Base-by-base conservation (phyloP, 2,888 invertebrate species). In the Oscheius sp. region DNA sequence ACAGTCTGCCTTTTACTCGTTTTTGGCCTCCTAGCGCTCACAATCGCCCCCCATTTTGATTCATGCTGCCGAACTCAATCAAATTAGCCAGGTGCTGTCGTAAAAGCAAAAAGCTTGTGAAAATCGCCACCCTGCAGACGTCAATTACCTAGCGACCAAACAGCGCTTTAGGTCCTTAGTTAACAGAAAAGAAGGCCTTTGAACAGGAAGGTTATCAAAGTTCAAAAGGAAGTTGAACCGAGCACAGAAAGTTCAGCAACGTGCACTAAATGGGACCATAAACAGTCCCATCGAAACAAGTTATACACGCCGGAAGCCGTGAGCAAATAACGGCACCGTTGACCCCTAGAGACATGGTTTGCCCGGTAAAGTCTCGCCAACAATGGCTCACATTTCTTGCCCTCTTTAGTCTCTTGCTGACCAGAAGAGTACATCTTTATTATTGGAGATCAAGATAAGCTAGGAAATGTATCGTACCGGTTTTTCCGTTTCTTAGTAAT, bases 261-360 rank as follows among this genome's bases (percentile, higher is more conserved):
- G 29, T 27, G 29, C 25, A 10, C n/a, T 48, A 37, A 15, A 23
- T 27, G 20, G 45, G 23, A 61, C 61, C 29, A 61, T 61, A 61
- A 61, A 61, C 45, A 61, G 61, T 42, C n/a, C 61, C 17, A 42
- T 61, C 61, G 61, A 61, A 61, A 61, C 61, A 61, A 58, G 58
- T 58, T 42, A 61, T 61, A 61, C 61, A 61, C 61, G 61, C 31
- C 61, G 61, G 61, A 45, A 61, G 61, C 45, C 42, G 39, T 61
- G 15, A 27, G 45, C 61, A 61, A 61, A 61, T 29, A 61, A 31
- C 61, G 29, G 61, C 17, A 25, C 61, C 61, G 61, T 45, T 61
- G 61, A 61, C 61, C 61, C 20, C 29, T 17, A 61, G 61, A n/a
- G n/a, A 61, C 61, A 61, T 45, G 61, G 61, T 61, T 17, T 61